Conservation (phyloP, 2,113 vertebrate species). For the Rhinogobius similis region DNA sequence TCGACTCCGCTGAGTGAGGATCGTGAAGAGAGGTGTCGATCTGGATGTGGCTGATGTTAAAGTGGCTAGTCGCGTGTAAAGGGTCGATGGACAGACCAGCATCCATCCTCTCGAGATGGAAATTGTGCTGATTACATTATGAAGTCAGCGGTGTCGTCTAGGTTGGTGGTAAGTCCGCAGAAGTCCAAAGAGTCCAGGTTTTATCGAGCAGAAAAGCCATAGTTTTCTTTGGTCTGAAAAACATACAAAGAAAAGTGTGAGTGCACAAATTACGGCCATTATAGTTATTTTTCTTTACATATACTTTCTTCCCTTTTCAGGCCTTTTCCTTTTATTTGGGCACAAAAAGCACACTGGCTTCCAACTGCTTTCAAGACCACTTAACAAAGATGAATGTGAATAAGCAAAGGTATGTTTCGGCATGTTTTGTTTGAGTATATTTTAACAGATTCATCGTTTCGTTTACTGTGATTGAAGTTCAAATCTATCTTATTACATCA, state of each 20-base stretch:
- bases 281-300: not conserved
- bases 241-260: slow-evolving; percentile 25
- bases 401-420: too few relatives aligned
- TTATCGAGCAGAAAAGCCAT: not conserved
- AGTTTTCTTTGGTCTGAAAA: slow-evolving; percentile 45
- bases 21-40: slow-evolving; percentile 20
- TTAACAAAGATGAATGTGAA: too few relatives aligned
- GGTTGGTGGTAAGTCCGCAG: not conserved
- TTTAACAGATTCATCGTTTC: too few relatives aligned
- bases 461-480: too few relatives aligned
- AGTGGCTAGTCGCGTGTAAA: slow-evolving; percentile 18
- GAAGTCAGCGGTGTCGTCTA: slow-evolving; percentile 19
- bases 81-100: slow-evolving; percentile 39
- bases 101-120: slow-evolving; percentile 56
- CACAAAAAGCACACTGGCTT: not conserved
- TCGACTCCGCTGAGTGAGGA: slow-evolving; percentile 20
- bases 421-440: too few relatives aligned
- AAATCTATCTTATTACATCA: too few relatives aligned
- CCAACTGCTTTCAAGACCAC: not conserved
- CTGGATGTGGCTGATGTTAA: slow-evolving; percentile 38
- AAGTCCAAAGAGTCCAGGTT: not conserved
- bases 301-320: not conserved
- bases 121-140: slow-evolving; percentile 55
- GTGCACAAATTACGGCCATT: not conserved
- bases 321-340: not conserved